Evolutionary conservation across 23 tunicate genomes (phyloP).

Genomic region (Styela plicata): DNA sequence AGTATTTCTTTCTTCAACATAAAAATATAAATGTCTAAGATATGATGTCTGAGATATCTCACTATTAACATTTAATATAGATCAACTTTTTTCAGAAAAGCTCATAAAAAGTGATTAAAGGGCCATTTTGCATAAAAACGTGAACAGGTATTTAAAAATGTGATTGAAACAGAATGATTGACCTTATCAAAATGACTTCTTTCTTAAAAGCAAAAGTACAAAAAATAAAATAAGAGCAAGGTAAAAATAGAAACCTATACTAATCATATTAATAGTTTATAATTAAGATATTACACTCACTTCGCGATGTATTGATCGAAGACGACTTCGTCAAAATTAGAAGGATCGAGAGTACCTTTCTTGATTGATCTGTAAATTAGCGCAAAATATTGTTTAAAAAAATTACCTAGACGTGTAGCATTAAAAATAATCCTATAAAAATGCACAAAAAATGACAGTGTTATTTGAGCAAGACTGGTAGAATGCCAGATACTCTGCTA

Average conservation of each 20-base stretch:
- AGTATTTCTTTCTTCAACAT: background rate
- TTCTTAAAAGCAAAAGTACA: background rate
- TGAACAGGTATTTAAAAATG: background rate
- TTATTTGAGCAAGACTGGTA: too few relatives aligned
- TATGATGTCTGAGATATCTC: too few relatives aligned
- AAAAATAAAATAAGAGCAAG: too few relatives aligned
- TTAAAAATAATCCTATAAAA: too few relatives aligned
- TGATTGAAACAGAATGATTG: too few relatives aligned
- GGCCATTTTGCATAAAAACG: background rate
- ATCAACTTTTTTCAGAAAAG: background rate
- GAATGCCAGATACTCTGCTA: too few relatives aligned
- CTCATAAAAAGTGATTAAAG: background rate
- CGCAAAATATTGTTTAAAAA: background rate
- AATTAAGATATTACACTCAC: constrained; percentile 36
- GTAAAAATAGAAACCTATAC: background rate
- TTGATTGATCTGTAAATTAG: constrained; percentile 63
- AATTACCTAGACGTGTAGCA: too few relatives aligned
- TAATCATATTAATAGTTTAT: background rate
- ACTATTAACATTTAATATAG: too few relatives aligned
- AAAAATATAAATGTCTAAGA: too few relatives aligned
- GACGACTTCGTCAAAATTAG: constrained; percentile 72
- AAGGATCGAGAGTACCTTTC: constrained; percentile 80
- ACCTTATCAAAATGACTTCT: too few relatives aligned
- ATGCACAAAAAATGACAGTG: too few relatives aligned
- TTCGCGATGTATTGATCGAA: constrained; percentile 82